Conservation (phyloP, 2,888 invertebrate species). For the Gryllus longicercus region DNA sequence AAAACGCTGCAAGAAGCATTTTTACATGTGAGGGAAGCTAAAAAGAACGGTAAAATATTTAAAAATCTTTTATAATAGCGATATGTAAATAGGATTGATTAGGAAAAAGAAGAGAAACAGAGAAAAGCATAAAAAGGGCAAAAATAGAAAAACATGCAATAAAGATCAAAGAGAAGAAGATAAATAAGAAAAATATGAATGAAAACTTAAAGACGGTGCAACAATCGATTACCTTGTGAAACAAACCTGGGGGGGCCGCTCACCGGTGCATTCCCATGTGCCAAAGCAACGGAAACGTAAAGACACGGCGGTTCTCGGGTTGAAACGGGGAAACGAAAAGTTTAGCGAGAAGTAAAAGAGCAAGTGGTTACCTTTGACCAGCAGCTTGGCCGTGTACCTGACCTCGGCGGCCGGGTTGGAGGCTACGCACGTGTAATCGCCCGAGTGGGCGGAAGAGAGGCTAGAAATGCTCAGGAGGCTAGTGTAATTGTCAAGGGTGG, state of each 20-base stretch:
- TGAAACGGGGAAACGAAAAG: constrained; percentile 29
- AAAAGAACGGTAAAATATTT: constrained; percentile 19
- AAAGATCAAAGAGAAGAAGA: constrained; percentile 31
- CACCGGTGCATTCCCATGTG: constrained; percentile 49
- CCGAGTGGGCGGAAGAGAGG: constrained; percentile 69
- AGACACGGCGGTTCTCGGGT: constrained; percentile 17
- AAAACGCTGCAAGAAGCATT: constrained; percentile 36
- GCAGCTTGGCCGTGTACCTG: constrained; percentile 73
- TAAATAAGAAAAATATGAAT: constrained; percentile 27
- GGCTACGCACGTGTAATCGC: constrained; percentile 75
- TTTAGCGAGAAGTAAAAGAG: constrained; percentile 30
- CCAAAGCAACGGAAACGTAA: constrained; percentile 53
- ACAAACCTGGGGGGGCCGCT: constrained; percentile 36
- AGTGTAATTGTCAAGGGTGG: constrained; percentile 71
- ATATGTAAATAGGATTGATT: constrained; percentile 21
- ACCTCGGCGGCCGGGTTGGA: constrained; percentile 75
- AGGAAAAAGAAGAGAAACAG: background rate
- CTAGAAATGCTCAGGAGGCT: constrained; percentile 74
- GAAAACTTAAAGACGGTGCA: constrained; percentile 36
- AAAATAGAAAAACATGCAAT: constrained; percentile 28
- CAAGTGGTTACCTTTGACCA: constrained; percentile 72
- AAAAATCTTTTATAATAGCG: constrained; percentile 2
- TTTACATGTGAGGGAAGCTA: constrained; percentile 32
- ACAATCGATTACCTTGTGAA: constrained; percentile 35
- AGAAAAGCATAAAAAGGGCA: constrained; percentile 24